These are phyloP conservation scores for Coracias cyanogaster DNA, from an alignment of 2,797 vertebrate genomes.

Conservation along the genomic window DNA sequence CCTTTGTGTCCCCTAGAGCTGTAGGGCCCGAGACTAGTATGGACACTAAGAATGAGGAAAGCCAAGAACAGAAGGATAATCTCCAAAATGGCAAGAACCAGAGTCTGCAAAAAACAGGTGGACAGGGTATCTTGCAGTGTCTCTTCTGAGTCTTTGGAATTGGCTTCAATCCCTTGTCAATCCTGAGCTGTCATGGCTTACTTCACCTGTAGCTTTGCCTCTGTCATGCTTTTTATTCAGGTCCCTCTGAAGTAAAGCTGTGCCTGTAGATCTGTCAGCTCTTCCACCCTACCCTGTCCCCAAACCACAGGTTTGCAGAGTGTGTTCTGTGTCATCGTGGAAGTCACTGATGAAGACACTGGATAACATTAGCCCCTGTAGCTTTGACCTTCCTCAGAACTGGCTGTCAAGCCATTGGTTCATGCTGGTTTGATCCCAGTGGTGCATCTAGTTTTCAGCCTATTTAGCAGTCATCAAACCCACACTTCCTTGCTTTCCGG, in stretches of 20 bases:
- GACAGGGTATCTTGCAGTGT: background rate
- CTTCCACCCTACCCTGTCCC: background rate
- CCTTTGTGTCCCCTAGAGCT: constrained; percentile 21
- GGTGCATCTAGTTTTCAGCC: background rate
- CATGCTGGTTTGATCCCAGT: background rate
- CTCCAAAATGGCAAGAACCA: constrained; percentile 28
- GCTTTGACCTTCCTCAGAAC: background rate
- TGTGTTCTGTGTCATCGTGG: background rate
- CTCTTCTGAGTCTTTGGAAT: background rate
- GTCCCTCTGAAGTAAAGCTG: background rate
- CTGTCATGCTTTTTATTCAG: background rate
- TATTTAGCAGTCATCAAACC: background rate
- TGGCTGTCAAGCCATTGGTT: background rate
- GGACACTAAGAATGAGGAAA: constrained; percentile 29
- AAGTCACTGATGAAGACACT: background rate
- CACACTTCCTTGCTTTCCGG: background rate
- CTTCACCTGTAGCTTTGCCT: background rate
- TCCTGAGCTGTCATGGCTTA: background rate
- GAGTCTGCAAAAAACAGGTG: constrained; percentile 9
- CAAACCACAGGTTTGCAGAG: background rate
- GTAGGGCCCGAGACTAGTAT: constrained; percentile 52
- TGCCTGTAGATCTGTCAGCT: background rate
- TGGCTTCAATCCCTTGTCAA: background rate
- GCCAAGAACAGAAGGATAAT: constrained; percentile 5
- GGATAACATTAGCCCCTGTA: background rate